phyloP scores from a whole-genome alignment of 1,140 invertebrate genomes.

The Magallana ariakensis region DNA sequence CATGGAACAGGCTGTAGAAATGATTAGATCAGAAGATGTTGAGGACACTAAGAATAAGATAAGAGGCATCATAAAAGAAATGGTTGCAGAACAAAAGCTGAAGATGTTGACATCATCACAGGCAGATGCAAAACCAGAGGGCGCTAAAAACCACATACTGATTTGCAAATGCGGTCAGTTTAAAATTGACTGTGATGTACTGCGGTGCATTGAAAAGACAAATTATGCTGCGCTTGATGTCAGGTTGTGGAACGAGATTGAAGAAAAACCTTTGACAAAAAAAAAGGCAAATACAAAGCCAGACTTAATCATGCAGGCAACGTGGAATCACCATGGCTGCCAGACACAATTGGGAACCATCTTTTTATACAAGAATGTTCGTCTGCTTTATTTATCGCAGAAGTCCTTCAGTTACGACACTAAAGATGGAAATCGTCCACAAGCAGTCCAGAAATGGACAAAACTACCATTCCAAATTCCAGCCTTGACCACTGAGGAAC shows the following conservation, averaged over 20 bases:
- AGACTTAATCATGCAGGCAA: neutral
- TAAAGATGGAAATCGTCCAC: neutral
- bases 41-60: neutral
- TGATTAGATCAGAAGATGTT: neutral
- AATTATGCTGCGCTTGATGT: conserved; percentile 23
- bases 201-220: neutral
- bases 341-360: neutral
- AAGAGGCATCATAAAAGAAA: neutral
- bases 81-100: neutral
- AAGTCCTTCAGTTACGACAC: neutral
- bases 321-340: neutral
- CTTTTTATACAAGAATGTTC: conserved; percentile 1
- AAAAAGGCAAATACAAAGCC: neutral
- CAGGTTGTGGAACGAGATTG: neutral
- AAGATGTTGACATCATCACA: neutral
- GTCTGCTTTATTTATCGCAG: neutral
- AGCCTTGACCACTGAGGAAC: neutral
- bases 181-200: neutral
- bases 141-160: neutral
- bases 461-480: neutral
- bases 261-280: conserved; percentile 17
- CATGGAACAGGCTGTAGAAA: neutral
- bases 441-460: neutral
- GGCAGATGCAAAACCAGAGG: neutral
- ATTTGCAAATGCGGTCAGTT: conserved; percentile 29